These are phyloP conservation scores for Eueides isabella DNA, from an alignment of 1,140 invertebrate species.

Conservation along the genomic window DNA sequence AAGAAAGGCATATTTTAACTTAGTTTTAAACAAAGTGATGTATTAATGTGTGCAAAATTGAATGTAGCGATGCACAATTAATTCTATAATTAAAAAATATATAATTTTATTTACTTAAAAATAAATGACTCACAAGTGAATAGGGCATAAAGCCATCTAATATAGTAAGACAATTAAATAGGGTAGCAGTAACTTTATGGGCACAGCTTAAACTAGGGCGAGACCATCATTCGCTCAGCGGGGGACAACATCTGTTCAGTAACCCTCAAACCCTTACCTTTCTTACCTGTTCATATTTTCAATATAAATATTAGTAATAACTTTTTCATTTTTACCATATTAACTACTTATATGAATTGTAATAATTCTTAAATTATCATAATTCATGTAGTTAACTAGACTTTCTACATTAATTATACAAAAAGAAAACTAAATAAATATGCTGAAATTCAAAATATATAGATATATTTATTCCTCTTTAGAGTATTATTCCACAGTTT, in stretches of 20 bases:
- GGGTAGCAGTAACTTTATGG: conserved; percentile 36
- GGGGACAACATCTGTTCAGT: conserved; percentile 44
- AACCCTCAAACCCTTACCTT: conserved; percentile 9
- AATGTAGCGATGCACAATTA: too few relatives aligned
- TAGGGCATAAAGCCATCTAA: conserved; percentile 22
- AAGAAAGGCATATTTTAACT: too few relatives aligned
- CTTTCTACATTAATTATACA: not conserved
- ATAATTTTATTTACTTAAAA: not conserved
- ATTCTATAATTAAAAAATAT: too few relatives aligned
- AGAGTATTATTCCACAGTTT: too few relatives aligned
- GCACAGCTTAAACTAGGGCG: conserved; percentile 32
- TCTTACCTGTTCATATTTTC: conserved; percentile 25
- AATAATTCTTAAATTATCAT: too few relatives aligned
- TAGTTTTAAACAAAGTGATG: too few relatives aligned
- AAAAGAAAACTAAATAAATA: too few relatives aligned
- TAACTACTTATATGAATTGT: not conserved
- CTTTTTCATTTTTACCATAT: too few relatives aligned
- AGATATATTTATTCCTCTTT: too few relatives aligned
- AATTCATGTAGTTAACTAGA: too few relatives aligned
- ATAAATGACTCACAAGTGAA: conserved; percentile 11
- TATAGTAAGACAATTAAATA: conserved; percentile 38
- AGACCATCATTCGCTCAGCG: conserved; percentile 42
- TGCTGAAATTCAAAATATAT: too few relatives aligned
- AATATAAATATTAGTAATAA: not conserved
- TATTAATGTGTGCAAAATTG: too few relatives aligned